Base-by-base conservation (phyloP, 2,113 vertebrate genomes). In the Atractosteus spatula region DNA sequence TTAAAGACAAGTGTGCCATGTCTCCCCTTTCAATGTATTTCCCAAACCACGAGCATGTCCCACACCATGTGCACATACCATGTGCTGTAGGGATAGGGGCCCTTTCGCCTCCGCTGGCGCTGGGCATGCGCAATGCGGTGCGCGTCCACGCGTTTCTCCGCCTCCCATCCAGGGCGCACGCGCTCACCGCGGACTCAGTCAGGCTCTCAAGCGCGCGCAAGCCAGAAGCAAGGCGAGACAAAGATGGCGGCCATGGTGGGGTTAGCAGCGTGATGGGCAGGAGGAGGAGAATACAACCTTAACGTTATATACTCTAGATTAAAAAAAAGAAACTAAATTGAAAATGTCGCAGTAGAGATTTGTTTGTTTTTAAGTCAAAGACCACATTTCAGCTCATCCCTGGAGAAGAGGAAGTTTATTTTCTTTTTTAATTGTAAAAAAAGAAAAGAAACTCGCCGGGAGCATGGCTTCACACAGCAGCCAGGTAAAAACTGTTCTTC, bases 401-500 rank as follows among this genome's bases (percentile, higher is more conserved):
- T 81, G 70, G 84, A 69, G 82, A 82, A 51, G 78, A 85, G 70
- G 64, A 8, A 5, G 45, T 64, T 54, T 84, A 79, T 84, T 84
- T 68, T 80, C 68, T 83, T 81, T 87, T 71, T 78, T 82, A 75
- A 70, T 79, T 77, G 80, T 82, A 84, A 82, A 76, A 80, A 66
- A 80, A 29, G 84, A 81, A 80, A 80, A 29, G 29, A 29, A 84
- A 81, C 85, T 87, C 80, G 90, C 87, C 82, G 88, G 89, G 89
- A 93, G 91, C 91, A 93, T 92, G 91, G 91, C 91, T 88, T 88
- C 91, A 78, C 81, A 85, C 83, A 87, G 90, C 81, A 92, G 89
- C 83, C 89, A 93, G 91, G 91, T 93, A 91, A 81, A 29, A 80
- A 78, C 82, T 78, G 86, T 59, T 59, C 71, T 71, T 63, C 64